Base-by-base conservation (phyloP, 1,140 invertebrate species). In the Sycophila sp. region DNA sequence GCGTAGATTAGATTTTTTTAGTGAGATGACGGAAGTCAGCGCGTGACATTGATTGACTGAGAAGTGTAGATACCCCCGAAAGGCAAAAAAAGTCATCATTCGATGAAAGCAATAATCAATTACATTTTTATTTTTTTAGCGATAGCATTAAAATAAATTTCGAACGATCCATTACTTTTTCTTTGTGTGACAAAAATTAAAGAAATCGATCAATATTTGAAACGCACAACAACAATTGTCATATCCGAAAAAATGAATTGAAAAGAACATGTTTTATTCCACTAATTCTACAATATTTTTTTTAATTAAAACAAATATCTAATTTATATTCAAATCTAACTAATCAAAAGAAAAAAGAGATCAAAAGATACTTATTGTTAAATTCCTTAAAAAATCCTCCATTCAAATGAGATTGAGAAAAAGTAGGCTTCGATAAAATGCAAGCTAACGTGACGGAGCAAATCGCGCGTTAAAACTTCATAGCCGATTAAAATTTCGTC, bases 401-500 rank as follows among this genome's bases (percentile, higher is more conserved):
- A 38, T 36, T 53, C 1, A 28, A 47, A n/a, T 49, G 22, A 63
- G 26, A 13, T 40, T 59, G 1, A 24, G 47, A 32, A 65, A 55
- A 40, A 28, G 5, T 34, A 53, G 17, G 26, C 22, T 32, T 49
- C 26, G 28, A 58, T 38, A 42, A 56, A 66, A 13, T 13, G 42
- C 38, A 8, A 26, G 11, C 17, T 45, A 56, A 42, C 36, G 40
- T 51, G 66, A 38, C 55, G 42, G 2, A 17, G 56, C 22, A 17
- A 65, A 64, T 64, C 49, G 38, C 17, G 22, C 22, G 56, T 45
- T 64, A 58, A 26, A 65, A 47, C 55, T n/a, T 59, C 42, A 64
- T 51, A 63, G 67, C 24, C 62, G 69, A 71, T 71, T 65, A 59
- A 71, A 71, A 64, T 69, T 73, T 73, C 49, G 66, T 64, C 34